Conservation (phyloP, 2,113 vertebrate genomes). For the Sterrhoptilus dennistouni region DNA sequence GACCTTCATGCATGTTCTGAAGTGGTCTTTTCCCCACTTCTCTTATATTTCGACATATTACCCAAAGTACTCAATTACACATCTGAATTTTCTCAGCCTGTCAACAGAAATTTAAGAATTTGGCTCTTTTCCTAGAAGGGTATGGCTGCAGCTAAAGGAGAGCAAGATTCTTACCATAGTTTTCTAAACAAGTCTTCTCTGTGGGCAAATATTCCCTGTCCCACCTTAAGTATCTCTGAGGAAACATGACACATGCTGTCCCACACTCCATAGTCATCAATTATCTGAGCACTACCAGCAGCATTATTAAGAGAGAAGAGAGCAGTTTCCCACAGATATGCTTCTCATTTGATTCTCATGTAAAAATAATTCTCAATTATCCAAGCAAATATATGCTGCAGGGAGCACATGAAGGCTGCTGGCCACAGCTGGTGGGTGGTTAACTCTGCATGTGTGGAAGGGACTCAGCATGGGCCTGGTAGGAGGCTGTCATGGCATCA, state of each 20-base stretch:
- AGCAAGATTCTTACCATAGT: slow-evolving; percentile 39
- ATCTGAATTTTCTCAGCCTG: not conserved
- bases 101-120: slow-evolving; percentile 8
- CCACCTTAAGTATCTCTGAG: not conserved
- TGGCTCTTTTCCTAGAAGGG: not conserved
- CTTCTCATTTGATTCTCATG: not conserved
- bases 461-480: not conserved
- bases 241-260: not conserved
- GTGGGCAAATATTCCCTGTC: not conserved
- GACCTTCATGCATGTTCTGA: not conserved
- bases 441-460: not conserved
- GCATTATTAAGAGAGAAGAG: not conserved
- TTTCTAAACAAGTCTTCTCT: not conserved
- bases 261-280: not conserved
- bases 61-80: not conserved
- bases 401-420: not conserved
- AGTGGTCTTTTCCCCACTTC: not conserved
- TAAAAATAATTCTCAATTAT: not conserved
- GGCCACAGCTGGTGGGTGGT: not conserved
- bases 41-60: not conserved
- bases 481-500: not conserved
- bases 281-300: not conserved
- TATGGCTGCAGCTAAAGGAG: not conserved
- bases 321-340: not conserved
- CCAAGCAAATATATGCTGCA: not conserved